Conservation (phyloP, 1,140 invertebrate species). For the Frieseomelitta varia region DNA sequence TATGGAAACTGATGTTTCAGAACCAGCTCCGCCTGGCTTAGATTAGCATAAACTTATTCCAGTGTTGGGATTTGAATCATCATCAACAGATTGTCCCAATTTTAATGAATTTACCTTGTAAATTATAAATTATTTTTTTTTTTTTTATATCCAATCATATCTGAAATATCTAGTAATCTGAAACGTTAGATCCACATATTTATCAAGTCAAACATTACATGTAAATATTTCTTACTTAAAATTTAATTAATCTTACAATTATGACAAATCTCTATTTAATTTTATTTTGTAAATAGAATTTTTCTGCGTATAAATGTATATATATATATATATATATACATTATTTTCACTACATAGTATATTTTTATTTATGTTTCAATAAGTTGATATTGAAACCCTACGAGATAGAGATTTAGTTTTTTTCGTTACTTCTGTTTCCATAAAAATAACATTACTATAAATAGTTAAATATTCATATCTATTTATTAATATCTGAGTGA, state of each 20-base stretch:
- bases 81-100: conserved; percentile 47
- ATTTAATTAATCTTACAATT: neutral
- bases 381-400: too few species aligned
- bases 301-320: neutral
- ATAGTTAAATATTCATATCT: neutral
- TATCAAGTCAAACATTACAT: neutral
- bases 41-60: conserved; percentile 72
- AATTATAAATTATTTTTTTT: conserved; percentile 53
- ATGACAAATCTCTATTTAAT: neutral
- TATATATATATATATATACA: conserved; percentile 8
- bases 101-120: conserved; percentile 56
- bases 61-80: conserved; percentile 56
- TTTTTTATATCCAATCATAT: neutral
- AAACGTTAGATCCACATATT: conserved; percentile 34
- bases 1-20: conserved; percentile 75
- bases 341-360: neutral
- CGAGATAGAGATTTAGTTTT: neutral
- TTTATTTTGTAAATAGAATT: conserved; percentile 37
- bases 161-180: conserved; percentile 8
- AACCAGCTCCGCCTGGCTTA: conserved; percentile 80
- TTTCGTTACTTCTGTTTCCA: neutral
- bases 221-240: conserved; percentile 15
- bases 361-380: neutral
- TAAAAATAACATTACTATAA: neutral
- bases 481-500: conserved; percentile 28